Base-by-base conservation (phyloP, 2,797 vertebrate genomes). In the Erethizon dorsatum region DNA sequence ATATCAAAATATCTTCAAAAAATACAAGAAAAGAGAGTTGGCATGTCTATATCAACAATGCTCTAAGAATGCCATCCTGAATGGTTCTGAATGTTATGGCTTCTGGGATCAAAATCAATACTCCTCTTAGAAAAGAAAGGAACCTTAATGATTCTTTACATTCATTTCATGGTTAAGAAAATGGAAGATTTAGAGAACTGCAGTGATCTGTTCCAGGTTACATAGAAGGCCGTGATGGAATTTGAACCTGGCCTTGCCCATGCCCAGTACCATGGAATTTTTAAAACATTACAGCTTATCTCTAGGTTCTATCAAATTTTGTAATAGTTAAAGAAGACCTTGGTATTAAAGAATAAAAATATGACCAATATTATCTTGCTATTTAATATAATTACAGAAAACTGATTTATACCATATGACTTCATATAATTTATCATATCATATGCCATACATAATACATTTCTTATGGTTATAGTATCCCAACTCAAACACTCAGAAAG, bases 1-100 rank as follows among this genome's bases (percentile, higher is more conserved):
- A 92, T 92, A 93, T 71, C 22, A 89, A 93, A 91, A 86, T 17
- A 83, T n/a, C 45, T 94, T 96, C 73, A 26, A 77, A 85, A 31
- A 89, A n/a, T n/a, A 24, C 6, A 88, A 87, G 63, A 56, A 65
- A 88, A 97, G 80, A 71, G 20, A 88, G 54, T 84, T 47, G 67
- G 13, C 11, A 31, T 31, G 37, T 84, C 8, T 50, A 31, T 37
- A 71, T 41, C 50, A 82, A 65, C 77, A 80, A 85, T 50, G 50
- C 22, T 63, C 59, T 91, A 90, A 69, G 50, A 59, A 96, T 2
- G 8, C 22, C 50, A 90, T 33, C 24, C 9, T 69, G 50, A 96
- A 22, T 45, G 61, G 63, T 15, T 14, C 45, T 94, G 45, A 88
- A 88, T 91, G 50, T 59, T 41, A 15, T 3, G 37, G 61, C 33